A percentile compares a stretch with the other conserved stretches of the same genome.
phyloP scores from a whole-genome alignment of 2,113 vertebrate genomes.

The Oryzias celebensis region DNA sequence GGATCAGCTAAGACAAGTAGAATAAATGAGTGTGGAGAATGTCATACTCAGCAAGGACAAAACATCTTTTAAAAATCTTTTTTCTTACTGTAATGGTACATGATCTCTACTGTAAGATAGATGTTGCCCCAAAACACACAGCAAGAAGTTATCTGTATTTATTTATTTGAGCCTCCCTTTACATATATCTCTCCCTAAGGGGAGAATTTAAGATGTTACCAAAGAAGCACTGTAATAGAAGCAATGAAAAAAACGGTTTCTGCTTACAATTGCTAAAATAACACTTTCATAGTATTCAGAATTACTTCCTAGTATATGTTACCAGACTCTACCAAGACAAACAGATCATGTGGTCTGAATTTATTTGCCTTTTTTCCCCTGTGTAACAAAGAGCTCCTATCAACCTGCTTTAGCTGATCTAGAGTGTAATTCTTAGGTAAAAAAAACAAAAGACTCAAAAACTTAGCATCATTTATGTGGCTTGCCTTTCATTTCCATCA shows the following conservation, averaged over 20 bases:
- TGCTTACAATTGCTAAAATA: background rate
- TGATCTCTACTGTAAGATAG: no score
- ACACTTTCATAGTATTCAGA: background rate
- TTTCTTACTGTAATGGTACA: no score
- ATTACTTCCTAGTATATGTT: background rate
- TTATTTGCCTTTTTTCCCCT: constrained; percentile 2
- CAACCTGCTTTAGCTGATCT: constrained; percentile 14
- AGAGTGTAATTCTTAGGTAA: background rate
- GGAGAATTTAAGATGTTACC: no score
- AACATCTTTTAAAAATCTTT: no score
- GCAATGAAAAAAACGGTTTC: no score
- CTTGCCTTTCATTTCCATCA: constrained; percentile 4
- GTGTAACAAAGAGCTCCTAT: constrained; percentile 26
- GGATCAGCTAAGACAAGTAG: background rate
- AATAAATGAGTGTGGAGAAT: background rate
- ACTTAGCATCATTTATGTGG: background rate
- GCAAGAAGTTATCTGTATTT: no score
- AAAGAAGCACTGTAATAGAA: no score
- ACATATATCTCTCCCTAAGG: no score
- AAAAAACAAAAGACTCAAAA: constrained; percentile 2
- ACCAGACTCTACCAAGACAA: background rate
- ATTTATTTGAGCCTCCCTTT: no score
- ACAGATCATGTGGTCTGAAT: constrained; percentile 19
- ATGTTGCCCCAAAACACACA: no score
- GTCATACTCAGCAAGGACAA: no score